These are phyloP conservation scores for Muscicapa adusta DNA, from an alignment of 2,113 vertebrate species.

Conservation along the genomic window DNA sequence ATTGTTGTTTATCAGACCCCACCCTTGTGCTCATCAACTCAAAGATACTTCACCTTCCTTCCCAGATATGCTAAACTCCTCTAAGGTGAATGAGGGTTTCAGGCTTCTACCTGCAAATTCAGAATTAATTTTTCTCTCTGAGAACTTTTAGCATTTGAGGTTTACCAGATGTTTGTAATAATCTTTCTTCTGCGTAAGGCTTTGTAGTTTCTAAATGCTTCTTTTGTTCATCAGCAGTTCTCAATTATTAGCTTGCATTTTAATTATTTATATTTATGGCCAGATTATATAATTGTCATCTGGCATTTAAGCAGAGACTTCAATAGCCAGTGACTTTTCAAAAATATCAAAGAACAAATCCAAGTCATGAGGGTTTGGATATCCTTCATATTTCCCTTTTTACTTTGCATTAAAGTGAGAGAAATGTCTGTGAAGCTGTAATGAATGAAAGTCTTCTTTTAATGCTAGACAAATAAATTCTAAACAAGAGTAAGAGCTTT, in stretches of 20 bases:
- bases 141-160: neutral
- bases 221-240: neutral
- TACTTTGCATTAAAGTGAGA: neutral
- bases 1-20: neutral
- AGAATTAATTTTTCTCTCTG: too few species aligned
- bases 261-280: neutral
- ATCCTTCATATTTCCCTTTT: neutral
- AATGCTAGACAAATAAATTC: neutral
- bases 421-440: neutral
- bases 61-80: neutral
- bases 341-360: neutral
- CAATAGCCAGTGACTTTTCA: neutral
- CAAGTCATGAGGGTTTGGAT: rapidly evolving
- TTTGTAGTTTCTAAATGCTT: neutral
- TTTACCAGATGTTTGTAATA: neutral
- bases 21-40: neutral
- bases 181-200: neutral
- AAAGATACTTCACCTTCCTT: neutral
- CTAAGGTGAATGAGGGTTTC: neutral
- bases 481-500: neutral
- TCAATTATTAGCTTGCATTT: neutral
- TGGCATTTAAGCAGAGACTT: neutral
- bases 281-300: neutral
- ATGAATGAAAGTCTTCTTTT: neutral
- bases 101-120: too few species aligned